Evolutionary conservation across 2,888 invertebrate species (phyloP).

Genomic region (Mesorhabditis sp.): DNA sequence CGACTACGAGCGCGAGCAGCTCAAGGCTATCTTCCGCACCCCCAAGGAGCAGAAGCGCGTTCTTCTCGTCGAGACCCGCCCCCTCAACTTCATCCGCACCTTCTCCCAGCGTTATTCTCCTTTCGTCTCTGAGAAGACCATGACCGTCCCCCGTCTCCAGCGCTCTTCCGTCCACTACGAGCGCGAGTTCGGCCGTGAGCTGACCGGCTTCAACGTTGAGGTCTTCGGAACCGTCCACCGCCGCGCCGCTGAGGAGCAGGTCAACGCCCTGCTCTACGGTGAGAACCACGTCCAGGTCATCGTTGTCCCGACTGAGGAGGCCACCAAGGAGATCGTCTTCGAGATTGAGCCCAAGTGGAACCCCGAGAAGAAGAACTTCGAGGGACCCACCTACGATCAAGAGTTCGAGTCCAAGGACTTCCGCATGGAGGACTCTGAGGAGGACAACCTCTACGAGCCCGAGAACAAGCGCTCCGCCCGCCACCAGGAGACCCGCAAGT

Average conservation of each 20-base stretch:
- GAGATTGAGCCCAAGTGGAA: conserved; percentile 24
- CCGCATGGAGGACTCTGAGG: conserved; percentile 24
- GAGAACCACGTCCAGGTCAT: conserved; percentile 27
- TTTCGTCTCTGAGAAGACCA: conserved; percentile 25
- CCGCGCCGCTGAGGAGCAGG: conserved; percentile 15
- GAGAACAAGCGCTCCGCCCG: conserved; percentile 24
- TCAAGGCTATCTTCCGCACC: conserved; percentile 21
- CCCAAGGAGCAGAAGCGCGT: conserved; percentile 29
- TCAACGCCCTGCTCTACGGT: conserved; percentile 11
- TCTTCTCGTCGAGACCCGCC: conserved; percentile 36
- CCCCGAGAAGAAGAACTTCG: conserved; percentile 24
- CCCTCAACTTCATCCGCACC: conserved; percentile 36
- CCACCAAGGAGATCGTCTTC: conserved; percentile 15
- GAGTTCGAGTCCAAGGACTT: conserved; percentile 19
- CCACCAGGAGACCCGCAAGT: conserved; percentile 19
- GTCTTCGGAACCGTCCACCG: conserved; percentile 23
- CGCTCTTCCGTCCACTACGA: conserved; percentile 15
- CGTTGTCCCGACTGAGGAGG: conserved; percentile 16
- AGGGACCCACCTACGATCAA: conserved; percentile 20
- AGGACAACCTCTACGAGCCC: conserved; percentile 25
- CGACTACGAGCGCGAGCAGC: conserved; percentile 29
- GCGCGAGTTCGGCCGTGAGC: conserved; percentile 17
- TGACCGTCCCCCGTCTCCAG: conserved; percentile 15
- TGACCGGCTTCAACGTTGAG: conserved; percentile 18
- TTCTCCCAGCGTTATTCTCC: conserved; percentile 33